Evolutionary conservation across 2,113 vertebrate species (phyloP).

Genomic region (Anthoscopus minutus): DNA sequence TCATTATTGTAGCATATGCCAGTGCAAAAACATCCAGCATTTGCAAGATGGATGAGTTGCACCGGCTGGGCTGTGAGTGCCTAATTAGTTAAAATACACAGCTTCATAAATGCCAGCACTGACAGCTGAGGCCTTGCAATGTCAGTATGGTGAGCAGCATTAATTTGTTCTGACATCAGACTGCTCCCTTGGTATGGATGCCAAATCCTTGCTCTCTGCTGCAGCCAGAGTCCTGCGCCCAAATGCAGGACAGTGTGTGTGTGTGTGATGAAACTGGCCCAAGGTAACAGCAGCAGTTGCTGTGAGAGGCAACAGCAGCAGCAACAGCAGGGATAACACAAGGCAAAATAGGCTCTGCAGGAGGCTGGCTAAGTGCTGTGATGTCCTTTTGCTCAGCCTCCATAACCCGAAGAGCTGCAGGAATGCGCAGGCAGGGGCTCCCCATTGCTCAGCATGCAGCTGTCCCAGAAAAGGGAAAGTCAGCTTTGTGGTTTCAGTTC

Average conservation of each 20-base stretch:
- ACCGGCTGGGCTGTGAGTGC: background rate
- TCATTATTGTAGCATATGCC: conserved; percentile 56
- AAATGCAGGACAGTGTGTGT: rapidly evolving
- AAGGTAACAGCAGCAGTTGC: background rate
- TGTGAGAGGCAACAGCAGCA: background rate
- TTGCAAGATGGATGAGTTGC: background rate
- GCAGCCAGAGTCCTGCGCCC: background rate
- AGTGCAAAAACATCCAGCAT: background rate
- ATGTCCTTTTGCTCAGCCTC: background rate
- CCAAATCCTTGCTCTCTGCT: background rate
- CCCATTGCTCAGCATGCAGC: background rate
- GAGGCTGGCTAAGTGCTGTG: background rate
- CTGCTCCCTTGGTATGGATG: rapidly evolving
- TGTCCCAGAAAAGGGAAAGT: background rate
- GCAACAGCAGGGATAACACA: background rate
- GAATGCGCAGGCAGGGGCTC: background rate
- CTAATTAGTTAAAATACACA: conserved; percentile 50
- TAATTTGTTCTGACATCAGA: conserved; percentile 42
- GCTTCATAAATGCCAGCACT: conserved; percentile 37
- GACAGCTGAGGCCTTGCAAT: conserved; percentile 3
- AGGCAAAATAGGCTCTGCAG: background rate
- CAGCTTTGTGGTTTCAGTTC: background rate
- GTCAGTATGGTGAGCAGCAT: background rate
- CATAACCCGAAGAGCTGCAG: background rate
- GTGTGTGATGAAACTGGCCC: background rate